Percentiles rank a stretch among this genome's conserved stretches.
Conservation (phyloP, 2,888 invertebrate genomes). For the Lobophora halterata region DNA sequence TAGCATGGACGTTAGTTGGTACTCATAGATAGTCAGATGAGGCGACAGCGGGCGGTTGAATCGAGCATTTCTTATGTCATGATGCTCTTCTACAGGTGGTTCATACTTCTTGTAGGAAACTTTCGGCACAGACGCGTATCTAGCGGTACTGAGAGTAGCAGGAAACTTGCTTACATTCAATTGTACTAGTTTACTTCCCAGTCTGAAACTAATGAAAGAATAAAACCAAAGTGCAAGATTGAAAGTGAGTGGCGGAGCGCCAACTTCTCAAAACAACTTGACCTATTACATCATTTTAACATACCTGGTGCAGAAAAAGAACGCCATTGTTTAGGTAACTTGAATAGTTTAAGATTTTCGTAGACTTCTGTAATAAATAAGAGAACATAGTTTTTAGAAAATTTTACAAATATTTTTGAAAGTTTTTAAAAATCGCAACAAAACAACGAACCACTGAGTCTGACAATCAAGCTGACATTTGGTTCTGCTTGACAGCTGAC, state of each 20-base stretch:
- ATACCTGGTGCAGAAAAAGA: constrained; percentile 64
- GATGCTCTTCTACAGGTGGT: constrained; percentile 64
- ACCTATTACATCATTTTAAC: constrained; percentile 65
- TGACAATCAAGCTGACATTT: constrained; percentile 38
- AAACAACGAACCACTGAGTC: constrained; percentile 51
- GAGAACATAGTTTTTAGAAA: neutral
- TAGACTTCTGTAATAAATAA: constrained; percentile 34
- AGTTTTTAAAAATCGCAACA: constrained; percentile 32
- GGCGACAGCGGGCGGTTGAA: constrained; percentile 91
- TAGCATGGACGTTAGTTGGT: constrained; percentile 88
- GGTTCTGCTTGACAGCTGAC: constrained; percentile 20
- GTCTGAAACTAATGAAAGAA: constrained; percentile 47
- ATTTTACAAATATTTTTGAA: neutral
- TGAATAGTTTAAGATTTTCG: constrained; percentile 34
- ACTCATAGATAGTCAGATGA: constrained; percentile 90
- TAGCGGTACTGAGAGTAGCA: constrained; percentile 47
- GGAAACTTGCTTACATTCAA: constrained; percentile 59
- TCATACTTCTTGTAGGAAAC: constrained; percentile 61
- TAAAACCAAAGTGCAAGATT: constrained; percentile 5
- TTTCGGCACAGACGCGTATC: constrained; percentile 64
- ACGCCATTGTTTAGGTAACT: constrained; percentile 51
- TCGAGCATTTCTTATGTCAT: constrained; percentile 86
- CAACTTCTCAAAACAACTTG: constrained; percentile 34
- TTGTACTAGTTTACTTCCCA: constrained; percentile 56
- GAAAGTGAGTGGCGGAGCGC: constrained; percentile 1